Conservation (phyloP, 1,140 invertebrate species). For the Polypedilum vanderplanki region DNA sequence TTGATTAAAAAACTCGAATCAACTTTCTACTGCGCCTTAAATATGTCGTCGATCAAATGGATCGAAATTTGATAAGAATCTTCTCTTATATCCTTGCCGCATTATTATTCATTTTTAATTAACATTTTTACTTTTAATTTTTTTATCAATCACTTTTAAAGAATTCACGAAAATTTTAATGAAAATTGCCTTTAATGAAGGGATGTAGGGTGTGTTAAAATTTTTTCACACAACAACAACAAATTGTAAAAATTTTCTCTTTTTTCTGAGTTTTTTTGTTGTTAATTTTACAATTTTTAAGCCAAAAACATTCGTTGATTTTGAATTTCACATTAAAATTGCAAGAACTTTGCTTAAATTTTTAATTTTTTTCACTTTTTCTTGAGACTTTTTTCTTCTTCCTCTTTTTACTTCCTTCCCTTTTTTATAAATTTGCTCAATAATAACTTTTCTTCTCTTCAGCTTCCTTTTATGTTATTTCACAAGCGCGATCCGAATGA, state of each 20-base stretch:
- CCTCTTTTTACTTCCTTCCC: not conserved
- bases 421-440: not conserved
- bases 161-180: no score
- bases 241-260: not conserved
- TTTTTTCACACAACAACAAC: conserved; percentile 23
- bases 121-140: not conserved
- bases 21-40: not conserved
- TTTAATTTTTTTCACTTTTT: not conserved
- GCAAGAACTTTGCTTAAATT: conserved; percentile 1
- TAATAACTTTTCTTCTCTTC: not conserved
- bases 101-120: not conserved
- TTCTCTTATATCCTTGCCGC: conserved; percentile 26
- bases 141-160: no score
- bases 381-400: conserved; percentile 1
- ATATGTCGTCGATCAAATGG: not conserved
- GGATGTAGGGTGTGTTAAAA: conserved; percentile 25
- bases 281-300: no score
- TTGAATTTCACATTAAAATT: not conserved
- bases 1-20: not conserved
- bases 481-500: not conserved
- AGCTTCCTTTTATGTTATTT: not conserved
- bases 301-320: not conserved
- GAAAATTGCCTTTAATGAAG: not conserved
- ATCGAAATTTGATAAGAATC: not conserved
- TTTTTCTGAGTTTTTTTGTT: not conserved